Evolutionary conservation across 2,888 invertebrate species (phyloP).

Genomic region (Ellobium chinense): DNA sequence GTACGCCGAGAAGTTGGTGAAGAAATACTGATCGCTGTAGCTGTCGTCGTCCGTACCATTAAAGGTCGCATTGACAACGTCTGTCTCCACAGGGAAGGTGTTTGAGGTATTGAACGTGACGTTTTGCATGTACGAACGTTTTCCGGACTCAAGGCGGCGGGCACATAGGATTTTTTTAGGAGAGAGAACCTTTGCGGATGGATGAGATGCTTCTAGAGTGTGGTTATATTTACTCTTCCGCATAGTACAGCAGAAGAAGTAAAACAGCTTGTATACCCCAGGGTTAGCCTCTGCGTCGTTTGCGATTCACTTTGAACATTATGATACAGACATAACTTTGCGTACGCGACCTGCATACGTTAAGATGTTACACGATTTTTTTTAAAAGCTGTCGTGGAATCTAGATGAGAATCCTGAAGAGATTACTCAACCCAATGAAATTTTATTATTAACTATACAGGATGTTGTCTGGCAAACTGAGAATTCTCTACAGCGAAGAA

Average conservation of each 20-base stretch:
- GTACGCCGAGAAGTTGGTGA: neutral
- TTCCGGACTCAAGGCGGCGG: constrained; percentile 3
- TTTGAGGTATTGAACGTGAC: constrained; percentile 23
- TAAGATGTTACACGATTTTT: too few relatives aligned
- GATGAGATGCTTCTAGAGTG: neutral
- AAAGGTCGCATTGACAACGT: neutral
- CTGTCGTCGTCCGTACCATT: constrained; percentile 10
- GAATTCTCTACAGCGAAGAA: too few relatives aligned
- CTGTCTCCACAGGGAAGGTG: constrained; percentile 8
- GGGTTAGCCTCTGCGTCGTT: neutral
- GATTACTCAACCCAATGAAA: too few relatives aligned
- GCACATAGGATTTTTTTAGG: neutral
- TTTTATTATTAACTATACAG: too few relatives aligned
- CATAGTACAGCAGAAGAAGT: constrained; percentile 13
- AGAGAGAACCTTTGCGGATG: neutral
- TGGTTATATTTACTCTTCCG: neutral
- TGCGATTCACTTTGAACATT: neutral
- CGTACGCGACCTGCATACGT: too few relatives aligned
- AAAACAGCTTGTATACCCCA: neutral
- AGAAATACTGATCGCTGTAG: neutral
- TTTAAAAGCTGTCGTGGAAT: too few relatives aligned
- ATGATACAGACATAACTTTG: too few relatives aligned
- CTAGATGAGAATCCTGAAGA: too few relatives aligned
- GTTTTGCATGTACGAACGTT: constrained; percentile 46
- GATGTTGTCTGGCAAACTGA: too few relatives aligned